Evolutionary conservation across 1,140 invertebrate species (phyloP).

Genomic region (Drosophila rufa): DNA sequence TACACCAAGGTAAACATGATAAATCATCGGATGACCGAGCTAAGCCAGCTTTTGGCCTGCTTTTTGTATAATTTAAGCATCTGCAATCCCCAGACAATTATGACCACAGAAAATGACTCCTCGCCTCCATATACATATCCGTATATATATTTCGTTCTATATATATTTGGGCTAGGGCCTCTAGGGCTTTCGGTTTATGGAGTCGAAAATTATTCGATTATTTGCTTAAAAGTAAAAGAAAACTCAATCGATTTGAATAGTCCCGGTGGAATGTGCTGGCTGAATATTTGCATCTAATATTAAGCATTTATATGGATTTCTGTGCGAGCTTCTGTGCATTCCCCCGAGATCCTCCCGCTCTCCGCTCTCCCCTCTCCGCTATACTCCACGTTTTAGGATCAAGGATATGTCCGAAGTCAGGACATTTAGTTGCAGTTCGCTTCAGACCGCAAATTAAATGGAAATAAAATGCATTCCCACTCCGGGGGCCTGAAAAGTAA

Average conservation of each 20-base stretch:
- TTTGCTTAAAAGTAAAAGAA: conserved; percentile 29
- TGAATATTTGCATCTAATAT: conserved; percentile 41
- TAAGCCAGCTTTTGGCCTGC: background rate
- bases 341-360: conserved; percentile 1
- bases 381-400: background rate
- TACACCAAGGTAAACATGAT: conserved; percentile 6
- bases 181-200: background rate
- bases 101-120: conserved; percentile 23
- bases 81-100: conserved; percentile 30
- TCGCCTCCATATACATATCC: background rate
- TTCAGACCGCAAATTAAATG: conserved; percentile 71
- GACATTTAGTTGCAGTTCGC: conserved; percentile 37
- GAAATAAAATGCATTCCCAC: conserved; percentile 69
- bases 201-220: conserved; percentile 47
- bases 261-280: conserved; percentile 19
- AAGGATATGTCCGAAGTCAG: conserved; percentile 32
- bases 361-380: background rate
- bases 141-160: conserved; percentile 8
- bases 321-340: conserved; percentile 21
- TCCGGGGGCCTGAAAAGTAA: conserved; percentile 6
- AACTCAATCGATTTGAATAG: conserved; percentile 39
- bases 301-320: conserved; percentile 45
- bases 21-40: conserved; percentile 30
- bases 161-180: background rate
- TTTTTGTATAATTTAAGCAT: conserved; percentile 6